Conservation (phyloP, 2,888 invertebrate species). For the Oxystoma pomonae region DNA sequence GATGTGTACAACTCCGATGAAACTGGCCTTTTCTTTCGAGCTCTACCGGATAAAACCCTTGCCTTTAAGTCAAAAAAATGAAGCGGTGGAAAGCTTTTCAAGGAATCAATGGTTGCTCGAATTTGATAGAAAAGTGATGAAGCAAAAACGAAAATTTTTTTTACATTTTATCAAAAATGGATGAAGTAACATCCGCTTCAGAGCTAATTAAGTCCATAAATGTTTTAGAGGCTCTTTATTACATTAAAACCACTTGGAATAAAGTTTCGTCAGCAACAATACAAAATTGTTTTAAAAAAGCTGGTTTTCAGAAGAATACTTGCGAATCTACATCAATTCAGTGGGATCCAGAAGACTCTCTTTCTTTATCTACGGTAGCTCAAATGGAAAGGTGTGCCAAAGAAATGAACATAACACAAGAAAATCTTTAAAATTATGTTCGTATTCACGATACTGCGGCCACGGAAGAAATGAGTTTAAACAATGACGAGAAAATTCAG, state of each 20-base stretch:
- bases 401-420: constrained; percentile 1
- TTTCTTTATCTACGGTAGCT: background rate
- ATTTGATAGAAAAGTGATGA: background rate
- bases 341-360: background rate
- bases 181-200: background rate
- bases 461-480: background rate
- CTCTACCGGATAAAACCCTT: no score
- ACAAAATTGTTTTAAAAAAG: no score
- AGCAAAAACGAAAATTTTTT: background rate
- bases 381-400: background rate
- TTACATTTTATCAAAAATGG: constrained; percentile 1
- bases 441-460: background rate
- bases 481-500: background rate
- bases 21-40: no score
- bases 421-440: background rate
- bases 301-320: constrained; percentile 1
- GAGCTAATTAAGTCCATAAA: background rate
- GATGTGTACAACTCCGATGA: no score
- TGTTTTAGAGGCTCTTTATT: constrained; percentile 1
- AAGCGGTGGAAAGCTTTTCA: background rate
- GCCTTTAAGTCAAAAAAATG: background rate
- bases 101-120: background rate
- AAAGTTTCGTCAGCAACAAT: background rate
- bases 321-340: background rate
- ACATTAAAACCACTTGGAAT: background rate